These are phyloP conservation scores for Artemia sinica DNA, from an alignment of 2,888 invertebrate genomes.

Conservation along the genomic window DNA sequence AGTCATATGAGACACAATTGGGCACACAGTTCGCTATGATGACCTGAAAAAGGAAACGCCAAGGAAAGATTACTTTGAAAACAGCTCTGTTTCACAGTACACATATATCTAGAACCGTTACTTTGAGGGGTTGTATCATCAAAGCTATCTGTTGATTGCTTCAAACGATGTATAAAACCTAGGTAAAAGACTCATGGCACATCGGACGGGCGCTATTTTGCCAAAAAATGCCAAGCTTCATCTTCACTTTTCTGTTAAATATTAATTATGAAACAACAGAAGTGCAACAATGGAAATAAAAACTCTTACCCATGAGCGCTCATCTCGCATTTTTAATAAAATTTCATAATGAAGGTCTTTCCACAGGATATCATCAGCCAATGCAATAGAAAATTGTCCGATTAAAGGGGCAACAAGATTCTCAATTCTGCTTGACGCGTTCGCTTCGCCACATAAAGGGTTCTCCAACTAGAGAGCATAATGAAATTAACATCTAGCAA, in stretches of 20 bases:
- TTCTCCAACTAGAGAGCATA: slow-evolving; percentile 43
- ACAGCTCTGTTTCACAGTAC: too few species aligned
- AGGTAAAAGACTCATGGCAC: not conserved
- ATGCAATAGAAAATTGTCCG: slow-evolving; percentile 60
- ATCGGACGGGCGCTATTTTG: slow-evolving; percentile 17
- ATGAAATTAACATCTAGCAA: too few species aligned
- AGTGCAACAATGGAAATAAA: not conserved
- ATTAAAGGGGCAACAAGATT: slow-evolving; percentile 56
- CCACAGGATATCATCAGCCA: slow-evolving; percentile 70
- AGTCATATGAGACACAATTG: too few species aligned
- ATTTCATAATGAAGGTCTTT: slow-evolving; percentile 78
- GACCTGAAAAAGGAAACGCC: too few species aligned
- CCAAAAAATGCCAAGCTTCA: slow-evolving; percentile 16
- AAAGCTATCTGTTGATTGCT: too few species aligned
- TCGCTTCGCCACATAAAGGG: slow-evolving; percentile 43
- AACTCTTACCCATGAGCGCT: slow-evolving; percentile 46
- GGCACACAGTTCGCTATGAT: too few species aligned
- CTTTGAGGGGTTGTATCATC: too few species aligned
- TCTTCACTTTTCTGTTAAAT: not conserved
- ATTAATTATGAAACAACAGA: too few species aligned
- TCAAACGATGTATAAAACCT: too few species aligned
- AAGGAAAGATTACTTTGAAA: too few species aligned
- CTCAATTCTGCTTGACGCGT: slow-evolving; percentile 42
- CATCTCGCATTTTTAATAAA: slow-evolving; percentile 63
- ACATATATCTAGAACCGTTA: too few species aligned